Evolutionary conservation across 2,113 vertebrate genomes (phyloP), one percentile per base, ranked within the genome.

Genomic region (Myiozetetes cayanensis): DNA sequence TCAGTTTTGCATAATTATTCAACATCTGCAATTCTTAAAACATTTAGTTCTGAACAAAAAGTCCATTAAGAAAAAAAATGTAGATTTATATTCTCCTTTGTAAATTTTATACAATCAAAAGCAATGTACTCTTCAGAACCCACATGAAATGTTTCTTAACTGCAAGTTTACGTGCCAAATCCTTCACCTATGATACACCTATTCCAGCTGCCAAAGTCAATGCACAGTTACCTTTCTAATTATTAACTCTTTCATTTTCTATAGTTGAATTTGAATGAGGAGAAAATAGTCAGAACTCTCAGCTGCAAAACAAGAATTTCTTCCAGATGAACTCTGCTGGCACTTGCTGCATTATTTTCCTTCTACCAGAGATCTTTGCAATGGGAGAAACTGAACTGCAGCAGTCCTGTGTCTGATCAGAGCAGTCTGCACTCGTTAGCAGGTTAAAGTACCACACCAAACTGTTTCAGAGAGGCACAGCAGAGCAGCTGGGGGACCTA

Each of bases 41-140:
- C 76, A 89, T 21, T 81, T 70, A 92, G 31, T 81, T 94, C 20
- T 72, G 65, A 93, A 94, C 91, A 94, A 87, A 87, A 96, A 94
- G 43, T 86, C 43, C 35, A n/a, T 86, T 93, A 93, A 68, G 86
- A 50, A 96, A 89, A 44, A 44, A 76, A 56, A 9, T 0, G 52
- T 5, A 39, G 46, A 66, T 61, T 94, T 88, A 87, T 78, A 61
- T 68, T 93, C 41, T 80, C 31, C 30, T 82, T 53, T 78, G 72
- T 92, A 92, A 66, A 49, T 90, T 77, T 90, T 84, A 72, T 33
- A 68, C 44, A 78, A 68, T 85, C 9, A 63, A 90, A 88, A 93
- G n/a, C 61, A 67, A 81, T 46, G 52, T 91, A 73, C 33, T 83
- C 25, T 41, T 95, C 49, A 72, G 62, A 83, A 87, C 66, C 55